Evolutionary conservation across 2,113 vertebrate species (phyloP).

Genomic region (Callorhinus ursinus): DNA sequence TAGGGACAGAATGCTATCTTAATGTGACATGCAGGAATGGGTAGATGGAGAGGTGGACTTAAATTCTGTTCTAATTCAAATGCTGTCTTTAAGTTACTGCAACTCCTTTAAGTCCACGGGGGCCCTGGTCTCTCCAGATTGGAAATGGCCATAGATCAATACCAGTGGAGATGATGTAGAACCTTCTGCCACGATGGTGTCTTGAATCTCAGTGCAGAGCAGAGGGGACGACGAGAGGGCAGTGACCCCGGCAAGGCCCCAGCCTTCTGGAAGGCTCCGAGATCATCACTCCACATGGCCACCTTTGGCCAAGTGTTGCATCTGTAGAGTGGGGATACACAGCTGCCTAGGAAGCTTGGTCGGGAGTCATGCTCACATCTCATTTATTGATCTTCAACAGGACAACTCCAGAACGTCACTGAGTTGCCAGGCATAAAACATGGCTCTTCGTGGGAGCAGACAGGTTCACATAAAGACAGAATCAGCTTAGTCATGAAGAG

Average conservation of each 20-base stretch:
- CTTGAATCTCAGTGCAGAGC: fast-evolving
- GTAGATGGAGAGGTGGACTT: fast-evolving
- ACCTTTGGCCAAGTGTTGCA: fast-evolving
- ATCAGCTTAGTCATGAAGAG: background rate
- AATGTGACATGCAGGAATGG: fast-evolving
- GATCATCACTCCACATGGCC: fast-evolving
- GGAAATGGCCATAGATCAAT: fast-evolving
- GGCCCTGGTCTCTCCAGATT: background rate
- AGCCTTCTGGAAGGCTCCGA: background rate
- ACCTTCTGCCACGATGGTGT: fast-evolving
- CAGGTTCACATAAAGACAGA: fast-evolving
- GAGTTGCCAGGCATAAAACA: no score
- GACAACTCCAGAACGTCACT: background rate
- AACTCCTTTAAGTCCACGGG: background rate
- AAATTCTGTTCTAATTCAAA: no score
- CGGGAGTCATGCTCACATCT: background rate
- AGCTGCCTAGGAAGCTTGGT: background rate
- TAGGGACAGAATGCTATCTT: fast-evolving
- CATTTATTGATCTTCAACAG: background rate
- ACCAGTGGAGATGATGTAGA: fast-evolving
- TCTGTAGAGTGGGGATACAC: no score
- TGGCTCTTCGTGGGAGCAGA: fast-evolving
- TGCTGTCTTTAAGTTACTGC: background rate
- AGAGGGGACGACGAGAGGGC: fast-evolving
- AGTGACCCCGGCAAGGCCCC: no score